Evolutionary conservation across 2,113 vertebrate genomes (phyloP), one percentile per base, ranked within the genome.

Genomic region (Oophaga pumilio): DNA sequence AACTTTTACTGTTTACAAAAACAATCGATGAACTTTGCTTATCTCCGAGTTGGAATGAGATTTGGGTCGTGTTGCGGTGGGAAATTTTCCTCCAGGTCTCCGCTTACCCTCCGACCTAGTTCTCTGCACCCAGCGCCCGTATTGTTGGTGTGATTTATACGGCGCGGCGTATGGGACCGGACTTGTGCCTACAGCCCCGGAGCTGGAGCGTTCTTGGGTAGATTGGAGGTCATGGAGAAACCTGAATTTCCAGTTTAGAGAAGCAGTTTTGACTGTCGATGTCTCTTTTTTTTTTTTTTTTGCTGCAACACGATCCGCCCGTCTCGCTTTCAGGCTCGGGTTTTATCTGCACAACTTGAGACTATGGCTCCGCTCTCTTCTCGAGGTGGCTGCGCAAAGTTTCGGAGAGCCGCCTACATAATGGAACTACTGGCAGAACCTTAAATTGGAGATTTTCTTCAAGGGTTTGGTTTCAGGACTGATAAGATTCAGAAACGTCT

Each of bases 201-300:
- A 81, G 24, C 57, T 56, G 0, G 57, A 81, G 57, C 28, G 43
- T 81, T 43, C 78, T 64, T 84, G 57, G 64, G 60, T 85, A 78
- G 80, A 59, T 52, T 74, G 28, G 66, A 87, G 86, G 68, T 82
- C 86, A 87, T 9, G 0, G 8, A 12, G 59, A 73, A 87, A 87
- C 86, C 86, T 50, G 86, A 82, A 87, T 82, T 87, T 87, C 86
- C 66, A 22, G 86, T 87, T 87, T 24, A 8, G 62, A 26, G 26
- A 60, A 62, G 26, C 56, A n/a, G 22, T 82, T 60, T n/a, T 59
- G 20, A 53, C 85, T 73, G 26, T 7, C 24, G 86, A 82, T 82
- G 57, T 28, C 13, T 52, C 33, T 43, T 43, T 50, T 26, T 8
- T 82, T 43, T 28, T 8, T 52, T n/a, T 43, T 43, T 50, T 26